Evolutionary conservation across 1,140 invertebrate genomes (phyloP).

Genomic region (Ptiloglossa arizonensis): DNA sequence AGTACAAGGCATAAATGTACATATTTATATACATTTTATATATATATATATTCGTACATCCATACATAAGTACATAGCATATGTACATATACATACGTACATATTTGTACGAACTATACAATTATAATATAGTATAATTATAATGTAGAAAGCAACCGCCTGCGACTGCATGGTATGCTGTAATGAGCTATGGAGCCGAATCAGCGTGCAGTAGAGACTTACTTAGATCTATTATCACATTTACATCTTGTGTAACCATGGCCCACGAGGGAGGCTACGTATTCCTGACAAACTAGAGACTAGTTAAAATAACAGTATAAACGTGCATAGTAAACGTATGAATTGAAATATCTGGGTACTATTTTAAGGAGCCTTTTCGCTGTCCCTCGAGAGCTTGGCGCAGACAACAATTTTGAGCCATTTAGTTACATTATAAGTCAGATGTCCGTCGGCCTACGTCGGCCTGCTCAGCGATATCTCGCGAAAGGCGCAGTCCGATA

Average conservation of each 20-base stretch:
- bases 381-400: constrained; percentile 13
- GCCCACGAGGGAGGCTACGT: constrained; percentile 8
- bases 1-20: constrained; percentile 40
- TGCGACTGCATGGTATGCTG: constrained; percentile 80
- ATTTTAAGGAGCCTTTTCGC: not conserved
- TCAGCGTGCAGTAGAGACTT: constrained; percentile 78
- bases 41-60: constrained; percentile 1
- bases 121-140: constrained; percentile 30
- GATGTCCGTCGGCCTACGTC: constrained; percentile 42
- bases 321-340: no score
- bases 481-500: constrained; percentile 42
- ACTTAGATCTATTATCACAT: constrained; percentile 72
- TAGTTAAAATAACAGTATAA: not conserved
- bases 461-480: constrained; percentile 48
- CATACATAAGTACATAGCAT: constrained; percentile 14
- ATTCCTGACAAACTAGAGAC: not conserved
- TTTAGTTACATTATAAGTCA: constrained; percentile 31
- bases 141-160: constrained; percentile 75
- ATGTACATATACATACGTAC: constrained; percentile 27
- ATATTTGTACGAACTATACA: constrained; percentile 15
- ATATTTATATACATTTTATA: constrained; percentile 33
- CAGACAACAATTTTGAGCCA: constrained; percentile 17
- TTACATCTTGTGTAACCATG: constrained; percentile 27
- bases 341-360: not conserved
- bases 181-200: constrained; percentile 77